Percentiles rank a stretch among this genome's conserved stretches.
phyloP scores from a whole-genome alignment of 1,140 invertebrate species.

The Drosophila pallidifrons region DNA sequence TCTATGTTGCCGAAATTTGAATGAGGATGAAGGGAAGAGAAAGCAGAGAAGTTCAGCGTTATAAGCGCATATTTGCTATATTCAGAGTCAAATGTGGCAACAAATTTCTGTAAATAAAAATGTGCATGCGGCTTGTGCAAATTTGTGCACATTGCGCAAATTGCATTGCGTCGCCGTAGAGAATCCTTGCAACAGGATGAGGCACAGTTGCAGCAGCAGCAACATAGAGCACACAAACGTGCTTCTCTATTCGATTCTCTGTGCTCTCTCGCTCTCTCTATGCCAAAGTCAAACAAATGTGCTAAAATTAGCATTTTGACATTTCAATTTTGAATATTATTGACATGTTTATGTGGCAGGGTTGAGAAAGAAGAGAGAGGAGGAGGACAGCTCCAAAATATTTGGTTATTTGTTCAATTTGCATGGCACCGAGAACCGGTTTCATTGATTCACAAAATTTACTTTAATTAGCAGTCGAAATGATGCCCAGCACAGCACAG shows the following conservation, averaged over 20 bases:
- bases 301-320: conserved; percentile 80
- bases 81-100: conserved; percentile 22
- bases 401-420: conserved; percentile 34
- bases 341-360: conserved; percentile 63
- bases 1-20: conserved; percentile 1
- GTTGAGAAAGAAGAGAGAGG: neutral
- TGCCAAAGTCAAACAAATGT: conserved; percentile 72
- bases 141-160: conserved; percentile 74
- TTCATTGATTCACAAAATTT: conserved; percentile 74
- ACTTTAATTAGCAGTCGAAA: conserved; percentile 76
- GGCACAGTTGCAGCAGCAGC: conserved; percentile 4
- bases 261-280: too few relatives aligned
- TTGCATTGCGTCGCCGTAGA: conserved; percentile 53
- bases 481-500: conserved; percentile 46
- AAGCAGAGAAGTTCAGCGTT: neutral
- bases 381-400: neutral
- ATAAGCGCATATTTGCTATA: conserved; percentile 1
- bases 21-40: neutral
- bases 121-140: conserved; percentile 68
- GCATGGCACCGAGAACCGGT: conserved; percentile 24
- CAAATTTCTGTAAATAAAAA: conserved; percentile 56
- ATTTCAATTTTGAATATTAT: conserved; percentile 83
- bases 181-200: conserved; percentile 4
- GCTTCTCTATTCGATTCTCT: neutral
- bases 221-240: neutral